These are phyloP conservation scores for Tylochromis polylepis DNA, from an alignment of 2,113 vertebrate species.

Conservation along the genomic window DNA sequence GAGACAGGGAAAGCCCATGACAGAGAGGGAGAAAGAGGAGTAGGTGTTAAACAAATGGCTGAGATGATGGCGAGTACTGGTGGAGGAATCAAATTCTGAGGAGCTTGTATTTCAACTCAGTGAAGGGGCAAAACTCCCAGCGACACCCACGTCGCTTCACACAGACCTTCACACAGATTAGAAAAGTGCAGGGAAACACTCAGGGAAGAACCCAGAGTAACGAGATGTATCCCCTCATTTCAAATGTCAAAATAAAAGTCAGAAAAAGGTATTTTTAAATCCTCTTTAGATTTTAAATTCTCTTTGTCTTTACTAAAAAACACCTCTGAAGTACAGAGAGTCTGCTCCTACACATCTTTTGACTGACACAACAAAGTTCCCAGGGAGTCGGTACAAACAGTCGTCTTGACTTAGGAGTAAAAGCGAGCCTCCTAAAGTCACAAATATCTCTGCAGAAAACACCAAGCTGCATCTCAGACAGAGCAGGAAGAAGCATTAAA, in stretches of 20 bases:
- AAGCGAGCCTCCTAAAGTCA: not conserved
- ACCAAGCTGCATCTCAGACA: too few species aligned
- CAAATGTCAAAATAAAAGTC: not conserved
- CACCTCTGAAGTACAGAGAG: not conserved
- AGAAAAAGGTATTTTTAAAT: not conserved
- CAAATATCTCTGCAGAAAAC: not conserved
- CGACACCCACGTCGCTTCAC: fast-evolving
- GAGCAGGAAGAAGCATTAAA: not conserved
- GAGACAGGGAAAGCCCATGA: not conserved
- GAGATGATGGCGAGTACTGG: slow-evolving; percentile 52
- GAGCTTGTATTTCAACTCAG: slow-evolving; percentile 48
- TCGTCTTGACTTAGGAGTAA: not conserved
- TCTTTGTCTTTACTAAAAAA: not conserved
- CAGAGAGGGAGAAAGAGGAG: not conserved
- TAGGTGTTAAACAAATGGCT: slow-evolving; percentile 40
- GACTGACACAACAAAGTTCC: not conserved
- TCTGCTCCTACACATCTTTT: not conserved
- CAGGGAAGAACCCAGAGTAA: not conserved
- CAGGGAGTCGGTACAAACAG: not conserved
- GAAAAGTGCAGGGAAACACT: not conserved
- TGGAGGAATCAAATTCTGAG: slow-evolving; percentile 53
- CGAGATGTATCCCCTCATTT: not conserved
- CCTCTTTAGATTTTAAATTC: not conserved
- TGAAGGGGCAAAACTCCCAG: not conserved
- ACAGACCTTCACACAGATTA: not conserved